Evolutionary conservation across 2,113 vertebrate genomes (phyloP).

Genomic region (Monopterus albus): DNA sequence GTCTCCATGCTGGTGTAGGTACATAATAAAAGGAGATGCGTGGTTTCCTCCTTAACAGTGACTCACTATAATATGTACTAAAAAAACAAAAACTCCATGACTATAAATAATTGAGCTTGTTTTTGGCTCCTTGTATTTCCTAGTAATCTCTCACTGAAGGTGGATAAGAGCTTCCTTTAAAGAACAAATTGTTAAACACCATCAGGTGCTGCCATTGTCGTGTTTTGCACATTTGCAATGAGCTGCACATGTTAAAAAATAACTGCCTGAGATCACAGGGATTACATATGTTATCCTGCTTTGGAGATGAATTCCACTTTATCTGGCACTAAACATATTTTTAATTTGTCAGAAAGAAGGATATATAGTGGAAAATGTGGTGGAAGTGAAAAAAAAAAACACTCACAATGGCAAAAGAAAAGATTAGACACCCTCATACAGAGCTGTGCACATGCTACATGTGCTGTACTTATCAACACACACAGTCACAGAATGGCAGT

Average conservation of each 20-base stretch:
- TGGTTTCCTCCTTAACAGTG: too few relatives aligned
- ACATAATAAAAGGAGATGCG: too few relatives aligned
- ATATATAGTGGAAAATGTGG: slow-evolving; percentile 30
- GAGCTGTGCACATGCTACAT: slow-evolving; percentile 3
- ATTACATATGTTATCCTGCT: slow-evolving; percentile 25
- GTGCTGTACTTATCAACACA: slow-evolving; percentile 31
- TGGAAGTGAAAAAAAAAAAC: slow-evolving; percentile 34
- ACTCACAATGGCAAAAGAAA: slow-evolving; percentile 47
- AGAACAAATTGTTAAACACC: not conserved
- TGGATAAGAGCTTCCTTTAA: not conserved
- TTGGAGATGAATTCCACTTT: slow-evolving; percentile 11
- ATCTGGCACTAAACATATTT: not conserved
- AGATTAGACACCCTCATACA: slow-evolving; percentile 40
- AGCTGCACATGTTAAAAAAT: not conserved
- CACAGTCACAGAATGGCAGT: slow-evolving; percentile 10
- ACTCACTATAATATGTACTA: too few relatives aligned
- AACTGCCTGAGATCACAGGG: slow-evolving; percentile 1
- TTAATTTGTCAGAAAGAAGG: slow-evolving; percentile 14
- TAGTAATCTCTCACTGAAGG: not conserved
- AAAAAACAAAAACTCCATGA: too few relatives aligned
- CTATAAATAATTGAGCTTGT: not conserved
- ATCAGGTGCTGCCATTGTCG: not conserved
- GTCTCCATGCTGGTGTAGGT: not conserved
- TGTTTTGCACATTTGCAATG: not conserved
- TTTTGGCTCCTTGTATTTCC: not conserved